Base-by-base conservation (phyloP, 2,113 vertebrate species). In the Prionailurus viverrinus region DNA sequence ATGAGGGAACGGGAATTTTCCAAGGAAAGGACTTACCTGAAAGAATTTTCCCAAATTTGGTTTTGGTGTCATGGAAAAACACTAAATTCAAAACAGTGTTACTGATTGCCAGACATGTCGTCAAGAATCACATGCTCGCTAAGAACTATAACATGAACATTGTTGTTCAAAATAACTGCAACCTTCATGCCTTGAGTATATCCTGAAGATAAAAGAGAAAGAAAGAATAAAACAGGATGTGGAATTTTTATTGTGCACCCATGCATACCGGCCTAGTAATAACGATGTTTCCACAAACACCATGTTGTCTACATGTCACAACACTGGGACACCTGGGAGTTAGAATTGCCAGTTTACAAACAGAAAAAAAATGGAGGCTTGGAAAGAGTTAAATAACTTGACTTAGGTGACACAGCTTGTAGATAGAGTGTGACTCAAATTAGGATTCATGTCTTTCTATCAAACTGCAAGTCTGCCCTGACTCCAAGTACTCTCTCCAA, bases 61-160 rank as follows among this genome's bases (percentile, higher is more conserved):
- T 88, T 92, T 95, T 73, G 76, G n/a, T 79, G 85, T 96, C 71
- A 89, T 98, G 97, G 97, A 97, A 97, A 98, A 98, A 97, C 76
- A 96, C 94, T 93, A 76, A 95, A 94, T 93, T 95, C 13, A 31
- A 94, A 81, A 65, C 21, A 45, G 19, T 69, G 45, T 51, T 96
- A n/a, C 55, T 61, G 55, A 80, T 45, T 82, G 31, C 36, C 79
- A 5, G 68, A 82, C 1, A 0, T 65, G 29, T 78, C 51, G 19
- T 82, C 48, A 84, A 95, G 79, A 96, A 91, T n/a, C 4, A 45
- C 10, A 12, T 23, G 15, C 39, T 58, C 97, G 18, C n/a, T 71
- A 73, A 83, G 71, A 91, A 93, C 51, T 76, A 29, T 58, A 68
- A 91, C 3, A 16, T 41, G 39, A 76, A 79, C 27, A 29, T 2